Conservation (phyloP, 2,113 vertebrate species). For the Nothocercus julius region DNA sequence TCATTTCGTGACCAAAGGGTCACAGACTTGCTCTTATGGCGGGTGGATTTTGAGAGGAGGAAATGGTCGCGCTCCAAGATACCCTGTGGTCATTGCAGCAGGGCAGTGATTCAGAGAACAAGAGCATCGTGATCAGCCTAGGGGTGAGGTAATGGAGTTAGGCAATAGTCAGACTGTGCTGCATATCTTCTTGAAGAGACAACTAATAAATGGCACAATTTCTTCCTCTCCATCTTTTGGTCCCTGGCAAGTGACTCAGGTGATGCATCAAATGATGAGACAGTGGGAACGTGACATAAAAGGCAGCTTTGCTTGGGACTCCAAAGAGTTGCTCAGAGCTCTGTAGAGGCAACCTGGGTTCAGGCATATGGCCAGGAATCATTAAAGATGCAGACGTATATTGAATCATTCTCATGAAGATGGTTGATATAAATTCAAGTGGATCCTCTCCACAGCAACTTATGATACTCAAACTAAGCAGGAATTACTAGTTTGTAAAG, state of each 20-base stretch:
- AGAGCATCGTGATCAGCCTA: not conserved
- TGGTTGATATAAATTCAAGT: not conserved
- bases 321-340: not conserved
- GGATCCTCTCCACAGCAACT: not conserved
- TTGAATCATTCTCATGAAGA: not conserved
- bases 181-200: not conserved
- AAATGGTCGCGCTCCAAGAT: not conserved
- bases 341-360: not conserved
- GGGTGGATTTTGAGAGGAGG: not conserved
- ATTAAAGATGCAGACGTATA: not conserved
- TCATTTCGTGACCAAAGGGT: not conserved
- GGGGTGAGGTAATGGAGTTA: slow-evolving; percentile 11
- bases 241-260: slow-evolving; percentile 18
- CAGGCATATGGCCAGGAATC: not conserved
- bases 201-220: not conserved
- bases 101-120: not conserved
- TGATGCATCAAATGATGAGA: slow-evolving; percentile 11
- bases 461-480: not conserved
- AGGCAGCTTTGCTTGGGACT: not conserved
- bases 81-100: not conserved
- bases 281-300: not conserved
- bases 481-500: not conserved
- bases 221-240: not conserved
- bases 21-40: not conserved
- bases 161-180: not conserved